Evolutionary conservation across 2,113 vertebrate species (phyloP).

Genomic region (Pelodiscus sinensis): DNA sequence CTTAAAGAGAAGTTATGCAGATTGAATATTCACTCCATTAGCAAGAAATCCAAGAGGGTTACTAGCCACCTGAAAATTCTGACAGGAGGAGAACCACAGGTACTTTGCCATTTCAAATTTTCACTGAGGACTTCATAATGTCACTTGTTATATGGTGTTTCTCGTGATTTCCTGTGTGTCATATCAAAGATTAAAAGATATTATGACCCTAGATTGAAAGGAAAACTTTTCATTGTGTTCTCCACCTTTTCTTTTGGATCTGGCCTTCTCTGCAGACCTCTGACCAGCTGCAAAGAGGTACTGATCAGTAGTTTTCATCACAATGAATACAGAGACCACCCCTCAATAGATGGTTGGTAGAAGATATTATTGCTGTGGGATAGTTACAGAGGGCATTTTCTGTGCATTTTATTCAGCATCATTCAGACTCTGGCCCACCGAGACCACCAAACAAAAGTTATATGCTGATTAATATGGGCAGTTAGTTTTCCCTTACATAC

Average conservation of each 20-base stretch:
- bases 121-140: conserved; percentile 13
- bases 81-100: conserved; percentile 93
- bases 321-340: not conserved
- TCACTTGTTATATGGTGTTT: conserved; percentile 30
- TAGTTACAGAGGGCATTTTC: fast-evolving
- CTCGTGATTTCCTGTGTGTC: conserved; percentile 9
- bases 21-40: conserved; percentile 95
- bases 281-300: conserved; percentile 25
- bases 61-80: conserved; percentile 94
- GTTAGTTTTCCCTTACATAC: not conserved
- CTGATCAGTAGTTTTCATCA: not conserved
- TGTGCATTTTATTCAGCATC: not conserved
- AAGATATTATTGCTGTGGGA: fast-evolving
- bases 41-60: conserved; percentile 96
- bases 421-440: not conserved
- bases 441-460: not conserved
- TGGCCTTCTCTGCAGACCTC: conserved; percentile 22
- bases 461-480: not conserved
- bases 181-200: conserved; percentile 27
- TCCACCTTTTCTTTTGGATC: conserved; percentile 46
- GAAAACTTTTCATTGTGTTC: not conserved
- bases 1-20: conserved; percentile 92
- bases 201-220: conserved; percentile 53
- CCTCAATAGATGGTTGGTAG: not conserved
- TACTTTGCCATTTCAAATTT: conserved; percentile 66